Base-by-base conservation (phyloP, 2,797 vertebrate genomes). In the Potorous gilbertii region DNA sequence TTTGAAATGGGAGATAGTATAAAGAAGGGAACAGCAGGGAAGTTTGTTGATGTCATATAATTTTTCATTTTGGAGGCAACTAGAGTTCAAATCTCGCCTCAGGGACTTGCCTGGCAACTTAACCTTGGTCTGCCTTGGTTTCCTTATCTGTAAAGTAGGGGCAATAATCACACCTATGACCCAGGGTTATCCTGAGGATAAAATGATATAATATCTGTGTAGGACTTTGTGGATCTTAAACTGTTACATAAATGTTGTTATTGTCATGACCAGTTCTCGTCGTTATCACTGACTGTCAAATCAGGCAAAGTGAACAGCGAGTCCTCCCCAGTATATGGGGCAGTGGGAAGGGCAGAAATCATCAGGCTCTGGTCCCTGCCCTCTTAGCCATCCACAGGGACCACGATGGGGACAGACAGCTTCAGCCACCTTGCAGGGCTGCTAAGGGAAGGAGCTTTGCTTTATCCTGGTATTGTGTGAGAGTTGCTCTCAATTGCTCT, bases 401-500 rank as follows among this genome's bases (percentile, higher is more conserved):
- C 24, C 54, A 56, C 46, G 21, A 2, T 55, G n/a, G 55, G 62
- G 40, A 56, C 5, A 50, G 56, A 54, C 1, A 9, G 18, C 92
- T 91, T 90, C 34, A 11, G 34, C 56, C 54, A 24, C 31, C 55
- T 40, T 74, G 14, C 12, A 52, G 28, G 31, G 52, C 6, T 4
- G 56, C 0, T 0, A 0, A 21, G 4, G 21, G 21, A 6, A 11
- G 2, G n/a, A 16, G 0, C 1, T n/a, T 54, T 13, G n/a, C 62
- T 92, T 90, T n/a, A 31, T 93, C 91, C 90, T 57, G 3, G 16
- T 21, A 18, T n/a, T 18, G 62, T n/a, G 55, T 56, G 6, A 55
- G 29, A 57, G 92, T n/a, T 92, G 27, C 54, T 11, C 24, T 55
- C 28, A 10, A 31, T 24, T 57, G 52, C 8, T 29, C 81, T 54